Conservation (phyloP, 2,113 vertebrate species). For the Geococcyx californianus region DNA sequence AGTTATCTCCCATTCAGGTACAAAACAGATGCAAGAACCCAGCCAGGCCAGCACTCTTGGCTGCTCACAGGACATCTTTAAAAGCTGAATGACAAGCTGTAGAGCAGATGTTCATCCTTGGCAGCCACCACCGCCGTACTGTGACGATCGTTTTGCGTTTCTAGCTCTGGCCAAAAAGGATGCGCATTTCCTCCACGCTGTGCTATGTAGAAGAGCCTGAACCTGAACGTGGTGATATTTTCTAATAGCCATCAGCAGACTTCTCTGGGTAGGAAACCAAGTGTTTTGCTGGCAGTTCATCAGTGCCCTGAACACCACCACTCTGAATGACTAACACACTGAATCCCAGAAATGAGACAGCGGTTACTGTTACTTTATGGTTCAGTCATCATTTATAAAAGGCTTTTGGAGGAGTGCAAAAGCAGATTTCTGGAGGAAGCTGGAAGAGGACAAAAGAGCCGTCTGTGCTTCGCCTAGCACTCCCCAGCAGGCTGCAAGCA, state of each 20-base stretch:
- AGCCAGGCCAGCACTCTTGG: neutral
- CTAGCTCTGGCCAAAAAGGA: conserved; percentile 14
- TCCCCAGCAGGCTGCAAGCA: conserved; percentile 10
- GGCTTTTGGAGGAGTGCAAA: conserved; percentile 22
- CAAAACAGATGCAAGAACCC: neutral
- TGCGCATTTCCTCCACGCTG: neutral
- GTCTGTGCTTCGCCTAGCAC: neutral
- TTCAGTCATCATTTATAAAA: conserved; percentile 39
- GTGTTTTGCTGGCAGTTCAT: neutral
- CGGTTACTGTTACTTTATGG: neutral
- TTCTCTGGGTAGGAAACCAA: neutral
- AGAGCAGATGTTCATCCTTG: conserved; percentile 43
- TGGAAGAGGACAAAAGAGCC: conserved; percentile 1
- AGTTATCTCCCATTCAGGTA: neutral
- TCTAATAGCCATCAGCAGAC: neutral
- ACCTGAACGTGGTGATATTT: neutral
- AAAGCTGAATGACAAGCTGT: conserved; percentile 19
- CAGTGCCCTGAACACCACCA: neutral
- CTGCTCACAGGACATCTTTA: neutral
- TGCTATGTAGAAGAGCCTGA: neutral
- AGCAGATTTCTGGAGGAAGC: conserved; percentile 12
- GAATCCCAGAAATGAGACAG: neutral
- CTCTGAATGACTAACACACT: neutral
- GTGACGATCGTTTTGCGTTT: neutral
- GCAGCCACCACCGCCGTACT: neutral